A percentile compares a stretch with the other conserved stretches of the same genome.
Evolutionary conservation across 2,113 vertebrate species (phyloP).

Genomic region (Coptodon bakossiorum): DNA sequence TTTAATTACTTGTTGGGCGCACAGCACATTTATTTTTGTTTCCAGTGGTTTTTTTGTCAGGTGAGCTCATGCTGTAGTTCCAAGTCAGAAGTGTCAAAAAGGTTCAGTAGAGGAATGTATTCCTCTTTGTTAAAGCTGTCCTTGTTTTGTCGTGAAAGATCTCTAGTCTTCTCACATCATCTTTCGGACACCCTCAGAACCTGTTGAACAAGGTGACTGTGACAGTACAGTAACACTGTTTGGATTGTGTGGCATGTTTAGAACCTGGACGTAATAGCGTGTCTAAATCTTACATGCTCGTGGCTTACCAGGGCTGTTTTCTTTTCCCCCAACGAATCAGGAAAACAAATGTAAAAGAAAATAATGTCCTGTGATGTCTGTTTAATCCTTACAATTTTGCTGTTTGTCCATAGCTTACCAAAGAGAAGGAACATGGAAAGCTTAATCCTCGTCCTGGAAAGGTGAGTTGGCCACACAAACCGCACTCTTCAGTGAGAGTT

Average conservation of each 20-base stretch:
- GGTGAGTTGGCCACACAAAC: constrained; percentile 68
- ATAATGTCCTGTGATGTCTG: not conserved
- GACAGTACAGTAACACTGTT: not conserved
- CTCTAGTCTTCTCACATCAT: not conserved
- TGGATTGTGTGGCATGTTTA: not conserved
- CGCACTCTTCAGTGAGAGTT: not conserved
- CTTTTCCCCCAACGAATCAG: too few relatives aligned
- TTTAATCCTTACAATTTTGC: not conserved
- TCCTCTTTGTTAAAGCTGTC: not conserved
- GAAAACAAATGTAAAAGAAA: not conserved
- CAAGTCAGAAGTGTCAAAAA: not conserved
- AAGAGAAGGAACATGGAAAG: constrained; percentile 78
- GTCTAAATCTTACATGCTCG: not conserved
- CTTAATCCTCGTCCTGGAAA: constrained; percentile 89
- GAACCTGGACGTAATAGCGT: not conserved
- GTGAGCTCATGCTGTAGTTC: not conserved
- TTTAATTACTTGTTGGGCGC: not conserved
- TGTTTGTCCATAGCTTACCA: constrained; percentile 66
- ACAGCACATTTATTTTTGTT: not conserved
- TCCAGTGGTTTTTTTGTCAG: not conserved
- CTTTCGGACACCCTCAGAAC: not conserved
- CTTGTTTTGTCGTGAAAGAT: not conserved
- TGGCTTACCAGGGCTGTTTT: not conserved
- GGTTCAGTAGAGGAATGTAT: not conserved
- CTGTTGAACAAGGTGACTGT: not conserved